A percentile compares a stretch with the other conserved stretches of the same genome.
Evolutionary conservation across 2,797 vertebrate genomes (phyloP).

Genomic region (Amazona finschi): DNA sequence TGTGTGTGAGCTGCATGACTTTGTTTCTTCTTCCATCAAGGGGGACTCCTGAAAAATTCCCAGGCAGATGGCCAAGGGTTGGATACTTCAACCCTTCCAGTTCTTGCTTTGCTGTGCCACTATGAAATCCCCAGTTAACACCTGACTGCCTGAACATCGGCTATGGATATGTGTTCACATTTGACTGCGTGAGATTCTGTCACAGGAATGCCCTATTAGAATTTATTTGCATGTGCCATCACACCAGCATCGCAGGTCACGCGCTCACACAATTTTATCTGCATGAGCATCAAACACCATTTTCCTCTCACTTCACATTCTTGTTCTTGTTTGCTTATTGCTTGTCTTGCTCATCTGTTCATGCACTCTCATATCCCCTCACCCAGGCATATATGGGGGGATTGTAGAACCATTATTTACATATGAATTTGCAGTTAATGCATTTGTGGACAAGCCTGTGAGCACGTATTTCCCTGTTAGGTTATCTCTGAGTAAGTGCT

Average conservation of each 20-base stretch:
- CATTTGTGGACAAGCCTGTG: conserved; percentile 12
- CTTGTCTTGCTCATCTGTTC: not conserved
- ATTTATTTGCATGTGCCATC: not conserved
- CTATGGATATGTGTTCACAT: not conserved
- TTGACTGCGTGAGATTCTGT: not conserved
- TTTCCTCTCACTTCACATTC: not conserved
- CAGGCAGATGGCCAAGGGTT: not conserved
- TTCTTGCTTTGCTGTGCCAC: not conserved
- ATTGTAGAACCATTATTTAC: not conserved
- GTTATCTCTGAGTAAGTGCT: conserved; percentile 1
- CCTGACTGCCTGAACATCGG: not conserved
- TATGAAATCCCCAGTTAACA: not conserved
- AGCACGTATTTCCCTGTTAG: conserved; percentile 16
- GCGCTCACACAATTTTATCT: accelerated
- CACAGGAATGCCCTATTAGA: not conserved
- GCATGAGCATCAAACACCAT: not conserved
- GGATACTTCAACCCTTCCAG: not conserved
- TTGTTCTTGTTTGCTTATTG: not conserved
- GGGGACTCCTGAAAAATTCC: not conserved
- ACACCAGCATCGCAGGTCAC: not conserved
- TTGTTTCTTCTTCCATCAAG: not conserved
- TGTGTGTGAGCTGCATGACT: not conserved
- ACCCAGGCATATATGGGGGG: not conserved
- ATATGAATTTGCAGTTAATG: not conserved
- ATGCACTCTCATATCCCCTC: not conserved